phyloP scores from a whole-genome alignment of 1,140 invertebrate species.

The Drosophila littoralis region DNA sequence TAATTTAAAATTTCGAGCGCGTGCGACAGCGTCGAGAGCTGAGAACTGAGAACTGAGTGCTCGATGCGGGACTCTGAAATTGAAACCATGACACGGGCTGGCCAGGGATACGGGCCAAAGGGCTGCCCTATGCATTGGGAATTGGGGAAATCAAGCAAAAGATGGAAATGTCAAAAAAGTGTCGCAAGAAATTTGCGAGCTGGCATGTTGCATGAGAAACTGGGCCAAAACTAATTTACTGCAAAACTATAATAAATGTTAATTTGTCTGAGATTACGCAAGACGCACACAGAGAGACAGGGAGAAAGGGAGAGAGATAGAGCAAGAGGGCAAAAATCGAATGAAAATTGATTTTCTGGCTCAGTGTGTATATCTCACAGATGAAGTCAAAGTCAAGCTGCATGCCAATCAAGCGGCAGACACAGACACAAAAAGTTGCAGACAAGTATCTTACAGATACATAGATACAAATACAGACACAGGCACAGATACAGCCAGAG shows the following conservation, averaged over 20 bases:
- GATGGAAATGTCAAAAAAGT: constrained; percentile 27
- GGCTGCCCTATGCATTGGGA: constrained; percentile 50
- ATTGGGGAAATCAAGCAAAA: constrained; percentile 41
- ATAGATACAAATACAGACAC: constrained; percentile 23
- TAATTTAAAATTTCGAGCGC: constrained; percentile 77
- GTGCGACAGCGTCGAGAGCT: constrained; percentile 47
- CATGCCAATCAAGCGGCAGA: constrained; percentile 56
- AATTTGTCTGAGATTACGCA: constrained; percentile 69
- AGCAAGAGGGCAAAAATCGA: constrained; percentile 46
- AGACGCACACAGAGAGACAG: constrained; percentile 25
- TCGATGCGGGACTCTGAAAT: constrained; percentile 46
- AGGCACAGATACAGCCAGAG: constrained; percentile 17
- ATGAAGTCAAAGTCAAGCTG: constrained; percentile 26
- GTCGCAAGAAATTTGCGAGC: constrained; percentile 44
- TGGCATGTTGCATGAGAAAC: constrained; percentile 29
- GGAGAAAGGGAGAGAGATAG: constrained; percentile 34
- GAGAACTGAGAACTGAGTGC: constrained; percentile 3
- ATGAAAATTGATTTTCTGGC: constrained; percentile 69
- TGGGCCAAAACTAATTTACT: constrained; percentile 52
- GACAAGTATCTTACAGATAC: constrained; percentile 65
- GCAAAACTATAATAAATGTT: constrained; percentile 72
- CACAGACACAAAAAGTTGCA: constrained; percentile 62
- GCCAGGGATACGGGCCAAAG: constrained; percentile 13
- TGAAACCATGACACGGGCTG: constrained; percentile 47
- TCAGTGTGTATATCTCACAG: constrained; percentile 20